These are phyloP conservation scores for Acanthosepion pharaonis DNA, from an alignment of 2,888 invertebrate species.

Conservation along the genomic window DNA sequence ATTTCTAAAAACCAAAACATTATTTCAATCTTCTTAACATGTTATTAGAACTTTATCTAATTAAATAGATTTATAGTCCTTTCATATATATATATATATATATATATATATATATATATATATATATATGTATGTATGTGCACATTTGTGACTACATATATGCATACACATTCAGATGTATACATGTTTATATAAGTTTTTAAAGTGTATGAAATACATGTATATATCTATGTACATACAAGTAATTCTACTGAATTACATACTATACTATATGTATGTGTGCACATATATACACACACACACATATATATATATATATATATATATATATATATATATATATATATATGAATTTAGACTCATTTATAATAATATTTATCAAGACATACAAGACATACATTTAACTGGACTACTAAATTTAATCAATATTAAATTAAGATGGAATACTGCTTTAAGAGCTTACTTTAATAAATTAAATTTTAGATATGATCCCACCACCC, in stretches of 20 bases:
- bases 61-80: not conserved
- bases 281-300: too few species aligned
- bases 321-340: not conserved
- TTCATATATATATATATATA: not conserved
- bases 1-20: not conserved
- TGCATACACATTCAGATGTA: not conserved
- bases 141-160: not conserved
- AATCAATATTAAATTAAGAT: not conserved
- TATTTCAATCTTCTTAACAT: too few species aligned
- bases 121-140: not conserved
- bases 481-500: not conserved
- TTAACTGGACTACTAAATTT: not conserved
- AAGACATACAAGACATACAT: constrained; percentile 45
- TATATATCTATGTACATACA: not conserved
- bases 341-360: not conserved
- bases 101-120: not conserved
- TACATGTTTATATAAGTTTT: not conserved
- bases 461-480: constrained; percentile 36
- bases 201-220: not conserved
- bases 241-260: not conserved
- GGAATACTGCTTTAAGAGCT: constrained; percentile 34
- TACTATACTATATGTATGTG: not conserved
- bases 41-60: not conserved
- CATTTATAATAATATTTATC: not conserved
- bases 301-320: too few species aligned